A percentile compares a stretch with the other conserved stretches of the same genome.
These are phyloP conservation scores for Thamnophis elegans DNA, from an alignment of 2,797 vertebrate species.

Conservation along the genomic window DNA sequence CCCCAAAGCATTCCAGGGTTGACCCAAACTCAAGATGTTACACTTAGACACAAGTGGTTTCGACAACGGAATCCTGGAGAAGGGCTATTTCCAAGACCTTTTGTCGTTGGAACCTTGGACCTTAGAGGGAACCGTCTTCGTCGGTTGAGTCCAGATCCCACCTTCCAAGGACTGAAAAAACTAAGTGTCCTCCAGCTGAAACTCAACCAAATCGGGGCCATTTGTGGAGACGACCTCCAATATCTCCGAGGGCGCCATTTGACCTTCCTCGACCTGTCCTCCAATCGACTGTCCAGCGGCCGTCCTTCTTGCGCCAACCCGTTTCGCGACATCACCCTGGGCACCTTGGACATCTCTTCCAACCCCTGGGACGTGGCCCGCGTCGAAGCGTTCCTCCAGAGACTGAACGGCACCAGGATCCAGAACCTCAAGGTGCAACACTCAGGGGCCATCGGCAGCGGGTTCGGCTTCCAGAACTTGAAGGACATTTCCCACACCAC, in stretches of 20 bases:
- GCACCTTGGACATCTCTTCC: slow-evolving; percentile 46
- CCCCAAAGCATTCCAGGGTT: slow-evolving; percentile 31
- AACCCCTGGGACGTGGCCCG: slow-evolving; percentile 7
- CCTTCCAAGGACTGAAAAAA: slow-evolving; percentile 26
- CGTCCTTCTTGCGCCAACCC: slow-evolving; percentile 26
- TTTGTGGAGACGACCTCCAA: slow-evolving; percentile 37
- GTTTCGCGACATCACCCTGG: slow-evolving; percentile 37
- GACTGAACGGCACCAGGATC: slow-evolving; percentile 23
- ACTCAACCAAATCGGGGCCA: slow-evolving; percentile 31
- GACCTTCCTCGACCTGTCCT: slow-evolving; percentile 45
- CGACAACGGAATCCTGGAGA: slow-evolving; percentile 35
- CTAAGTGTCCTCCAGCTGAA: slow-evolving; percentile 35
- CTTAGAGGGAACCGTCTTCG: slow-evolving; percentile 42
- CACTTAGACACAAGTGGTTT: slow-evolving; percentile 42
- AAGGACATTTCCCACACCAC: slow-evolving; percentile 27
- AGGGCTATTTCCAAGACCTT: slow-evolving; percentile 30
- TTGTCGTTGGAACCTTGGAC: slow-evolving; percentile 40
- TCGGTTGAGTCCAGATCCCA: slow-evolving; percentile 34
- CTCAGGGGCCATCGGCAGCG: slow-evolving; percentile 30
- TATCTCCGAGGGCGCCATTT: slow-evolving; percentile 21
- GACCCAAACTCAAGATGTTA: slow-evolving; percentile 36
- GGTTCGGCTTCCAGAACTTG: slow-evolving; percentile 47
- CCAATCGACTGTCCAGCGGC: slow-evolving; percentile 13
- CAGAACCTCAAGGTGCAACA: slow-evolving; percentile 32
- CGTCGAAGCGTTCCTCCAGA: slow-evolving; percentile 25